A percentile compares a stretch with the other conserved stretches of the same genome.
Evolutionary conservation across 2,797 vertebrate genomes (phyloP).

Genomic region (Podarcis lilfordi): DNA sequence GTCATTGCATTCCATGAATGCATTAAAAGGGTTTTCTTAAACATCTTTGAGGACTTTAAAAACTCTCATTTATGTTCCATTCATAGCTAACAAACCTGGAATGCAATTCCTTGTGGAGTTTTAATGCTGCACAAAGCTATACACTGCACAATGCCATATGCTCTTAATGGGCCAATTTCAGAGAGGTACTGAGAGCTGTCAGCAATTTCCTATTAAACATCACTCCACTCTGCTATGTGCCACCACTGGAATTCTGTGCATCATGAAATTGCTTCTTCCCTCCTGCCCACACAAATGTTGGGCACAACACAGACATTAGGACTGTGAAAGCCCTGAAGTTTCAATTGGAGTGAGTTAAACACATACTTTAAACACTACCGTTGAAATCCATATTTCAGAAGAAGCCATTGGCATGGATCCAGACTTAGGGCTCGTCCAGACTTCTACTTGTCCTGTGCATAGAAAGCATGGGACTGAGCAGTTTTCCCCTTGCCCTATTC

Average conservation of each 20-base stretch:
- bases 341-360: neutral
- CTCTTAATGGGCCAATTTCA: constrained; percentile 20
- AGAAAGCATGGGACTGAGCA: too few relatives aligned
- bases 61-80: constrained; percentile 3
- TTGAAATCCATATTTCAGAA: neutral
- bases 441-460: too few relatives aligned
- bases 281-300: neutral
- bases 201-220: neutral
- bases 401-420: neutral
- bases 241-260: neutral
- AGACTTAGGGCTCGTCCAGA: too few relatives aligned
- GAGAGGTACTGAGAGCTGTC: neutral
- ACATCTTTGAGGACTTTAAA: constrained; percentile 25
- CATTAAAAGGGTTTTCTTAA: constrained; percentile 35
- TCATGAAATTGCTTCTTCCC: neutral
- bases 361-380: neutral
- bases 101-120: neutral
- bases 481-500: too few relatives aligned
- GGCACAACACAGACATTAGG: neutral
- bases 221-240: neutral
- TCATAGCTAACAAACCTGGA: neutral
- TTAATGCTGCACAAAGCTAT: neutral
- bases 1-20: neutral
- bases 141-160: constrained; percentile 1
- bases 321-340: neutral